These are phyloP conservation scores for Sepioteuthis lessoniana DNA, from an alignment of 2,888 invertebrate species.

Conservation along the genomic window DNA sequence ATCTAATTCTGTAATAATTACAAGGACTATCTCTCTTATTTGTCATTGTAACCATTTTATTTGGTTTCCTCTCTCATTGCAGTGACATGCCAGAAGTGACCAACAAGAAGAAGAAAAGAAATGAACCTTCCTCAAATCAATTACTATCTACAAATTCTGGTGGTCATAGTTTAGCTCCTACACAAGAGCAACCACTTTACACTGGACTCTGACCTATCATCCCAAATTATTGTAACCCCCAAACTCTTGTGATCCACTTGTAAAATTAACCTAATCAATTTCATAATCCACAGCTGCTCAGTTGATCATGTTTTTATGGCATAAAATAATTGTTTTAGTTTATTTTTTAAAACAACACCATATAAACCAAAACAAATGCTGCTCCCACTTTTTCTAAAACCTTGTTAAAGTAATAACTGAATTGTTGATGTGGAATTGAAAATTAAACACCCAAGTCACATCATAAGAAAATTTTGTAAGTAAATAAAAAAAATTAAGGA, in stretches of 20 bases:
- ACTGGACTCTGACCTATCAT: neutral
- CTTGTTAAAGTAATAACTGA: too few species aligned
- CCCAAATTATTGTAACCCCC: neutral
- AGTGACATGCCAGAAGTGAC: slow-evolving; percentile 59
- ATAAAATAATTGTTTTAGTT: neutral
- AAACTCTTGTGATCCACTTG: neutral
- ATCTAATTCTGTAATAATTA: too few species aligned
- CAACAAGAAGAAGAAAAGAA: slow-evolving; percentile 54
- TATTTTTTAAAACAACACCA: neutral
- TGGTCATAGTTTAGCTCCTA: neutral
- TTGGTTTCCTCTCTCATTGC: slow-evolving; percentile 44
- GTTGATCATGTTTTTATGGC: neutral
- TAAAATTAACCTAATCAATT: neutral
- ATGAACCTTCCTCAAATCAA: neutral
- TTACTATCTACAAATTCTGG: neutral
- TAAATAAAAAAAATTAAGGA: neutral
- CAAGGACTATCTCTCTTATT: too few species aligned
- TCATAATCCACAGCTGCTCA: neutral
- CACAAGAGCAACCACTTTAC: slow-evolving; percentile 13
- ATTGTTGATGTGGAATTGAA: neutral
- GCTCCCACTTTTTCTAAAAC: neutral
- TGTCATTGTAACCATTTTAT: neutral
- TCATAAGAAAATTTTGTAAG: neutral
- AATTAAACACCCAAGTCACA: neutral
- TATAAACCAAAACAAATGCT: neutral